A percentile compares a stretch with the other conserved stretches of the same genome.
phyloP scores from a whole-genome alignment of 2,113 vertebrate species.

The Kryptolebias marmoratus region DNA sequence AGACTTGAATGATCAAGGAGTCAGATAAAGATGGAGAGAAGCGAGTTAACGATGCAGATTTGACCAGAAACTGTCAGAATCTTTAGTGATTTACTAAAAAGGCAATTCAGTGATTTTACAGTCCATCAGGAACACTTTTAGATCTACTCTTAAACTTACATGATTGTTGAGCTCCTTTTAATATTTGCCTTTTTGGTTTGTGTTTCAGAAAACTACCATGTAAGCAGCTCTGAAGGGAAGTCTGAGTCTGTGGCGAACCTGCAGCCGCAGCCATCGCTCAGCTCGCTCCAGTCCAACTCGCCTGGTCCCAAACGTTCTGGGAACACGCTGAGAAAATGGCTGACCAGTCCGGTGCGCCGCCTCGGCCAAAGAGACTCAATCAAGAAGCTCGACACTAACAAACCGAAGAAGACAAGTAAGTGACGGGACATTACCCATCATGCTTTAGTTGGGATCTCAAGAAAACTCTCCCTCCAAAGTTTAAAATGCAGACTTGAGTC shows the following conservation, averaged over 20 bases:
- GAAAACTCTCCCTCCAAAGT: too few species aligned
- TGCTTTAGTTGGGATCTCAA: too few species aligned
- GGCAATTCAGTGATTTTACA: too few species aligned
- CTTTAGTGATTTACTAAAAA: too few species aligned
- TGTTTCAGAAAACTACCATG: slow-evolving; percentile 85
- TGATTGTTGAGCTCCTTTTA: neutral
- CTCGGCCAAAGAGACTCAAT: slow-evolving; percentile 92
- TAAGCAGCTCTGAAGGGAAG: slow-evolving; percentile 87
- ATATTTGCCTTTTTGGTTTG: neutral
- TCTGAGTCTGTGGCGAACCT: slow-evolving; percentile 93
- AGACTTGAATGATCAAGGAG: too few species aligned
- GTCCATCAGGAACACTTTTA: too few species aligned
- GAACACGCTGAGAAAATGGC: slow-evolving; percentile 97
- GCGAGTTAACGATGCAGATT: too few species aligned
- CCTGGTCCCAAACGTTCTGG: slow-evolving; percentile 93
- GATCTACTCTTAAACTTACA: too few species aligned
- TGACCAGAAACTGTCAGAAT: too few species aligned
- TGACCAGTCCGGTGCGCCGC: slow-evolving; percentile 93
- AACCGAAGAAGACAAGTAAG: slow-evolving; percentile 82
- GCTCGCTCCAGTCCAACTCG: slow-evolving; percentile 91
- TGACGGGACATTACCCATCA: neutral
- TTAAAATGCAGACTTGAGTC: too few species aligned
- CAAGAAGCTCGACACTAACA: slow-evolving; percentile 87
- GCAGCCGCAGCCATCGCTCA: slow-evolving; percentile 91
- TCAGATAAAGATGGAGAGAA: too few species aligned